phyloP scores from a whole-genome alignment of 2,888 invertebrate species.

The Notodonta dromedarius region DNA sequence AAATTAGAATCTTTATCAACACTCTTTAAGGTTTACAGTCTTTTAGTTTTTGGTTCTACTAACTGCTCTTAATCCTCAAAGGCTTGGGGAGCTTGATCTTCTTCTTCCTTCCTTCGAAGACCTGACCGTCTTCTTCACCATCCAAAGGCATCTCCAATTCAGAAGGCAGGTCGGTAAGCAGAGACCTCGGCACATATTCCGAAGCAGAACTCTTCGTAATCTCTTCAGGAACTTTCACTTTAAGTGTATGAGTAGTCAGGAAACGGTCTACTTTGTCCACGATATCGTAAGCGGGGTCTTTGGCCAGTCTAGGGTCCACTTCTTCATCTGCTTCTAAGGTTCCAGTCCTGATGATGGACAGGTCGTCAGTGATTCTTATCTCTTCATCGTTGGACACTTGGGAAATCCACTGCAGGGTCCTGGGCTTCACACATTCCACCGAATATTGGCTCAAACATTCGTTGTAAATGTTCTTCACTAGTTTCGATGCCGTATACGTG shows the following conservation, averaged over 20 bases:
- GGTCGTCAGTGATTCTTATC: conserved; percentile 90
- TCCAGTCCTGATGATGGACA: conserved; percentile 87
- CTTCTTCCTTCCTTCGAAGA: conserved; percentile 78
- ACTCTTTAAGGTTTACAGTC: neutral
- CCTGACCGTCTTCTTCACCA: conserved; percentile 75
- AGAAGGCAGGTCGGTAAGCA: conserved; percentile 86
- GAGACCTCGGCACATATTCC: conserved; percentile 86
- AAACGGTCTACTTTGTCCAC: conserved; percentile 90
- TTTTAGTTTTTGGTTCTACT: conserved; percentile 36
- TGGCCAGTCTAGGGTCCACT: conserved; percentile 78
- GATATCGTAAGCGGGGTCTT: conserved; percentile 83
- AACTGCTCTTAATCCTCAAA: conserved; percentile 80
- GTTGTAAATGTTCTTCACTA: conserved; percentile 87
- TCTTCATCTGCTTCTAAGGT: conserved; percentile 67
- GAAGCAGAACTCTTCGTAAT: conserved; percentile 83
- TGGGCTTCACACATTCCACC: conserved; percentile 90
- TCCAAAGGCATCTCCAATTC: conserved; percentile 89
- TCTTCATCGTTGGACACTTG: conserved; percentile 87
- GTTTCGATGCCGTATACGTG: conserved; percentile 84
- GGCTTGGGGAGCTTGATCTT: conserved; percentile 81
- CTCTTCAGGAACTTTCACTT: conserved; percentile 89
- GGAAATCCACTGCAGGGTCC: conserved; percentile 90
- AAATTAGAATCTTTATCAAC: conserved; percentile 19
- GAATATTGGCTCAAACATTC: conserved; percentile 88
- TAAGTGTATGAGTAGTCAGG: conserved; percentile 89